Conservation (phyloP, 1,140 invertebrate species). For the Megalonaias nervosa region DNA sequence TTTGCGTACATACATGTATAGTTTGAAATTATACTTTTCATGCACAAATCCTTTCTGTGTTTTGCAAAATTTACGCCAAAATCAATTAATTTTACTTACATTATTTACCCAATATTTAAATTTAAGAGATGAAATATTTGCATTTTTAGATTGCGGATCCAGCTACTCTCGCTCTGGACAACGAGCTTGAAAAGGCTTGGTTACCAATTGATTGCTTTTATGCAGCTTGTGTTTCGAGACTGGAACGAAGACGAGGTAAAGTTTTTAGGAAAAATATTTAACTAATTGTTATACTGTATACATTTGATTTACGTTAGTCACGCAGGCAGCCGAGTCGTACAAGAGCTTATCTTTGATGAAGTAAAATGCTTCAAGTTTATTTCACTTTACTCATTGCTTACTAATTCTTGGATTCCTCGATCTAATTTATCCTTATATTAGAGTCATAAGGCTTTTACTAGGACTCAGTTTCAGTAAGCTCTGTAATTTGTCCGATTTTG, state of each 20-base stretch:
- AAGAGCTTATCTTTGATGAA: too few relatives aligned
- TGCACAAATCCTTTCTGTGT: neutral
- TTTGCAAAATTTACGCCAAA: neutral
- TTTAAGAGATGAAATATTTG: neutral
- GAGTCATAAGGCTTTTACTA: too few relatives aligned
- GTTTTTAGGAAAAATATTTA: neutral
- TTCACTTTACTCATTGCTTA: too few relatives aligned
- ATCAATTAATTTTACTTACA: neutral
- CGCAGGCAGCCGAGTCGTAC: too few relatives aligned
- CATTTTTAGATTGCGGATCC: constrained; percentile 57
- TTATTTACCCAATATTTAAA: neutral
- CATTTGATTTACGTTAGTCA: neutral
- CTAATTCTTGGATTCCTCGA: too few relatives aligned
- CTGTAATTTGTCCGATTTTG: too few relatives aligned
- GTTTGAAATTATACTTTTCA: neutral
- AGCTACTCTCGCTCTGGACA: constrained; percentile 66
- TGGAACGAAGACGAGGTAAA: constrained; percentile 65
- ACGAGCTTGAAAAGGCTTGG: constrained; percentile 65
- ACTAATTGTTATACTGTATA: neutral
- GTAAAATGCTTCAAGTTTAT: too few relatives aligned
- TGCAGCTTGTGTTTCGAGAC: constrained; percentile 64
- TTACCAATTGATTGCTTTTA: constrained; percentile 67
- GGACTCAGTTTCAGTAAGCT: too few relatives aligned
- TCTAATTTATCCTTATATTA: too few relatives aligned
- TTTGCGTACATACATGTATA: too few relatives aligned